Evolutionary conservation across 1,140 invertebrate genomes (phyloP).

Genomic region (Triops longicaudatus): DNA sequence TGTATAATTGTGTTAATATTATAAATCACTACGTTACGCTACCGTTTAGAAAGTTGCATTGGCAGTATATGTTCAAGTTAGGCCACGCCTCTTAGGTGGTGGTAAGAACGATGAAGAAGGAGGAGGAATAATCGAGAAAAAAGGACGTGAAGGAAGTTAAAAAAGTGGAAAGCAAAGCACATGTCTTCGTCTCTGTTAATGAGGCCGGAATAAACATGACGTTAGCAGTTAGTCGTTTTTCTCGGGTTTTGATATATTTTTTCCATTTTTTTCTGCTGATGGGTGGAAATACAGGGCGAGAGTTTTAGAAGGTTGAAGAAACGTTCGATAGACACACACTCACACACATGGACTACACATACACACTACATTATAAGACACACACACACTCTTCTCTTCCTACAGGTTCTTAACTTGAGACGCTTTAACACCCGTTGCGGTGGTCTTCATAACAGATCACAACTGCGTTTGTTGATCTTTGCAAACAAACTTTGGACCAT

Average conservation of each 20-base stretch:
- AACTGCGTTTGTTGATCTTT: slow-evolving; percentile 15
- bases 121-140: background rate
- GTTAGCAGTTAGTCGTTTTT: background rate
- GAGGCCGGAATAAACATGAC: slow-evolving; percentile 11
- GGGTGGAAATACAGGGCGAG: too few relatives aligned
- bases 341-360: background rate
- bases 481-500: slow-evolving; percentile 9
- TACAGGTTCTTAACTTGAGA: slow-evolving; percentile 12
- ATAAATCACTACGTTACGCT: too few relatives aligned
- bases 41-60: too few relatives aligned
- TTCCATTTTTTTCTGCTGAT: too few relatives aligned
- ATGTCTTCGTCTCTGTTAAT: slow-evolving; percentile 15
- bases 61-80: too few relatives aligned
- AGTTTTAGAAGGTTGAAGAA: background rate
- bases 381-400: background rate
- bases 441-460: slow-evolving; percentile 12
- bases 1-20: too few relatives aligned
- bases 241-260: background rate
- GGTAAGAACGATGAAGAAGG: too few relatives aligned
- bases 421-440: slow-evolving; percentile 10
- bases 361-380: slow-evolving; percentile 9
- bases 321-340: background rate
- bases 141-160: background rate
- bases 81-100: too few relatives aligned
- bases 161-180: background rate